These are phyloP conservation scores for Heterochromis multidens DNA, from an alignment of 2,113 vertebrate species.

Conservation along the genomic window DNA sequence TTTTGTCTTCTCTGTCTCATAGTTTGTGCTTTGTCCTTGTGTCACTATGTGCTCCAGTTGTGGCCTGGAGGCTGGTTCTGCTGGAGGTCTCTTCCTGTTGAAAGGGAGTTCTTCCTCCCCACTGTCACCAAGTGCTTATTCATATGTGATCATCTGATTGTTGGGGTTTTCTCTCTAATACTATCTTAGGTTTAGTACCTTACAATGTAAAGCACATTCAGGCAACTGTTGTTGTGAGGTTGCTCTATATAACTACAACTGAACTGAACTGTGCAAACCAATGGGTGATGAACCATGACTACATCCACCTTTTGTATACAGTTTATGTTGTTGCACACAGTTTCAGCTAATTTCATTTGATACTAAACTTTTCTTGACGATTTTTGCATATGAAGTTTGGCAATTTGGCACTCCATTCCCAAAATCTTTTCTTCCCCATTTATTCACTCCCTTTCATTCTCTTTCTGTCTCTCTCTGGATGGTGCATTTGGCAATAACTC, in stretches of 20 bases:
- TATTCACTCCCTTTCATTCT: neutral
- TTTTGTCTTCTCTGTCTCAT: too few relatives aligned
- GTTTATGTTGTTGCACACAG: neutral
- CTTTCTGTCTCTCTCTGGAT: neutral
- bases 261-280: neutral
- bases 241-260: neutral
- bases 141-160: neutral
- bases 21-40: neutral
- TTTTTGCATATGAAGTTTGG: slow-evolving; percentile 21
- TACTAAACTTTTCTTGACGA: neutral
- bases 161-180: neutral
- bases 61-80: neutral
- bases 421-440: neutral
- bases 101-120: neutral
- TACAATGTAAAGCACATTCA: neutral
- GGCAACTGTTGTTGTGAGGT: neutral
- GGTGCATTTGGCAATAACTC: slow-evolving; percentile 19
- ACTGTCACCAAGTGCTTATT: neutral
- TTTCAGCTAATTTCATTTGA: neutral
- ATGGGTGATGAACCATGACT: neutral
- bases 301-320: neutral
- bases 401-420: neutral
- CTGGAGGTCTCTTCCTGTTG: neutral
- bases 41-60: neutral
- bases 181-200: neutral